A percentile compares a stretch with the other conserved stretches of the same genome.
These are phyloP conservation scores for Drosophila bocki DNA, from an alignment of 1,140 invertebrate genomes.

Conservation along the genomic window DNA sequence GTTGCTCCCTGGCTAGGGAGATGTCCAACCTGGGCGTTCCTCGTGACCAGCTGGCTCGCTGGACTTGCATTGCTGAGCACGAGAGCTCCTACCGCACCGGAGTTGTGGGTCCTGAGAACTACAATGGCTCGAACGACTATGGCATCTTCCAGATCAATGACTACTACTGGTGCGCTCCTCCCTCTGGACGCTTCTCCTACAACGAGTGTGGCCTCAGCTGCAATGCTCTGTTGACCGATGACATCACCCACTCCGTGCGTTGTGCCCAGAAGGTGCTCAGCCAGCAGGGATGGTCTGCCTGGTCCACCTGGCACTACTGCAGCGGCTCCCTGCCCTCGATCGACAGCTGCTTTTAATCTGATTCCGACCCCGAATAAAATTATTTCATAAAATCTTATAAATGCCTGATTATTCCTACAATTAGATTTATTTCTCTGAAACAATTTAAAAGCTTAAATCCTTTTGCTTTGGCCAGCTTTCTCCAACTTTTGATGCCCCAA, in stretches of 20 bases:
- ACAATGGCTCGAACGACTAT: constrained; percentile 76
- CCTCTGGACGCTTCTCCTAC: constrained; percentile 62
- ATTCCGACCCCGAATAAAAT: constrained; percentile 13
- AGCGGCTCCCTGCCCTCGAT: constrained; percentile 60
- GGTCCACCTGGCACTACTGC: constrained; percentile 71
- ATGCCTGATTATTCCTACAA: background rate
- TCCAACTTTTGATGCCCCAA: constrained; percentile 28
- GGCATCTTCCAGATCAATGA: constrained; percentile 82
- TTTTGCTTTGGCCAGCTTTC: constrained; percentile 39
- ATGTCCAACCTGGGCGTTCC: constrained; percentile 73
- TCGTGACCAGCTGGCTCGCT: constrained; percentile 55
- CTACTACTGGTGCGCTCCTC: constrained; percentile 72
- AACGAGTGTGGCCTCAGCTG: constrained; percentile 63
- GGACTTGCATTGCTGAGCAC: constrained; percentile 72
- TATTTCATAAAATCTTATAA: background rate
- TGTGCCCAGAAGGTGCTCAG: constrained; percentile 68
- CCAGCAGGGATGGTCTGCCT: constrained; percentile 75
- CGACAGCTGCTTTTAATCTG: constrained; percentile 53
- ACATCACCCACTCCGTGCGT: constrained; percentile 63
- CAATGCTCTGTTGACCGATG: constrained; percentile 57
- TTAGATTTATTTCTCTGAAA: background rate
- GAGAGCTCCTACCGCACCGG: constrained; percentile 63
- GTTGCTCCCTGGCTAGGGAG: constrained; percentile 81
- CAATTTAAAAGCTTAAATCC: background rate
- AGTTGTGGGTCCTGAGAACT: constrained; percentile 57